Conservation (phyloP, 2,888 invertebrate species). For the Drosophila anomelani region DNA sequence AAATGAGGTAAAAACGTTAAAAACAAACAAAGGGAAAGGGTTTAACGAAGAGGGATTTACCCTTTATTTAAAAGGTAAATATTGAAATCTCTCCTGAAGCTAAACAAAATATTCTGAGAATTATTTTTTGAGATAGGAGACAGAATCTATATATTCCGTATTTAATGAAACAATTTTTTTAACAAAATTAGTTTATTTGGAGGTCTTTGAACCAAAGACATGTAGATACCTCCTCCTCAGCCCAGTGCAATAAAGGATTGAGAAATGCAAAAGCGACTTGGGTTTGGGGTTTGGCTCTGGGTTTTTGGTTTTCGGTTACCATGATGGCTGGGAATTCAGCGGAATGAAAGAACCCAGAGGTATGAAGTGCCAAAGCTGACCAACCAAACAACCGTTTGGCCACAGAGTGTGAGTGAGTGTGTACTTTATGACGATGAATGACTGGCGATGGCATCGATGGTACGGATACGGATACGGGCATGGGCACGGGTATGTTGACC, state of each 20-base stretch:
- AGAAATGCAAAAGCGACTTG: conserved; percentile 4
- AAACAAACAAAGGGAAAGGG: conserved; percentile 15
- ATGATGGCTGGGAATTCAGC: conserved; percentile 12
- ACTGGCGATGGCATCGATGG: conserved; percentile 12
- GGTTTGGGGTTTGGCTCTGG: conserved; percentile 2
- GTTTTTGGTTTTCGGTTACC: conserved; percentile 24
- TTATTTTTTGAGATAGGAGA: neutral
- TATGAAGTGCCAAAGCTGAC: conserved; percentile 16
- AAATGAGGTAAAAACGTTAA: conserved; percentile 29
- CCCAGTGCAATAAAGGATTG: neutral
- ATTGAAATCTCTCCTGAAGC: no score
- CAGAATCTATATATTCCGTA: neutral
- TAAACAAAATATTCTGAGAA: neutral
- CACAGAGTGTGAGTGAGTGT: conserved; percentile 4
- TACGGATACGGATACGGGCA: conserved; percentile 1
- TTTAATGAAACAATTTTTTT: neutral
- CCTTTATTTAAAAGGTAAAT: neutral
- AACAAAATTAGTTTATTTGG: neutral
- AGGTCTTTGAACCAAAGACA: neutral
- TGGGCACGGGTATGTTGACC: conserved; percentile 37
- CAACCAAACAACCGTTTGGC: conserved; percentile 34
- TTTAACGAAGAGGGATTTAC: conserved; percentile 3
- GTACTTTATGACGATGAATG: conserved; percentile 30
- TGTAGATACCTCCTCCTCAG: neutral
- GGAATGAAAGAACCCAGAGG: conserved; percentile 20